Percentiles rank a stretch among this genome's conserved stretches.
Evolutionary conservation across 2,888 invertebrate genomes (phyloP).

Genomic region (Cephus runcator): DNA sequence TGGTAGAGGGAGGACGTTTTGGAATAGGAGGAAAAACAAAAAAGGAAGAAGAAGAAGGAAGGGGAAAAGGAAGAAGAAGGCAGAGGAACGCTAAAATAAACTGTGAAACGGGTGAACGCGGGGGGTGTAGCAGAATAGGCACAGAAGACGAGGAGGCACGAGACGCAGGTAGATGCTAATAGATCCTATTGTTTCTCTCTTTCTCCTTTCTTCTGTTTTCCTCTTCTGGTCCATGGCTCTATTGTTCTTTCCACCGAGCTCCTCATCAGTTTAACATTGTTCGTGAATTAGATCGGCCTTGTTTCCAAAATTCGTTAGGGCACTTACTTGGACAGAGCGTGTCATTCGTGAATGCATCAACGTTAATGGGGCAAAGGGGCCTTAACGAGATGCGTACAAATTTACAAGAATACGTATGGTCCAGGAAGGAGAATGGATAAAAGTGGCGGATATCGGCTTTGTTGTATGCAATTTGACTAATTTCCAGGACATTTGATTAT

Average conservation of each 20-base stretch:
- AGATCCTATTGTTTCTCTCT: constrained; percentile 55
- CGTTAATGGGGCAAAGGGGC: neutral
- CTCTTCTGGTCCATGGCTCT: constrained; percentile 19
- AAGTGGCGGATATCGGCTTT: neutral
- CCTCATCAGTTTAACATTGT: constrained; percentile 56
- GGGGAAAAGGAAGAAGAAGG: neutral
- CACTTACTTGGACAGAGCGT: constrained; percentile 23
- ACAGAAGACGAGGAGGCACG: neutral
- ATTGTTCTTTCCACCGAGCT: constrained; percentile 45
- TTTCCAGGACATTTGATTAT: neutral
- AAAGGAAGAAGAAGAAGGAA: constrained; percentile 15
- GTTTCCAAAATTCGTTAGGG: constrained; percentile 44
- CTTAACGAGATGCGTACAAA: neutral
- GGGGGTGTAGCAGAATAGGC: neutral
- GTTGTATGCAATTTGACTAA: neutral
- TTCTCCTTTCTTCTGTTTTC: constrained; percentile 23
- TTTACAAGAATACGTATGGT: neutral
- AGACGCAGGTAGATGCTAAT: constrained; percentile 57
- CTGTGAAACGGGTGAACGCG: neutral
- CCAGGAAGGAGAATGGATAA: neutral
- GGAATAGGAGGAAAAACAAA: constrained; percentile 25
- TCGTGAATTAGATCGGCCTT: constrained; percentile 49
- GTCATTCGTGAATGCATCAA: neutral
- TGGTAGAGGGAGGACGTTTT: constrained; percentile 8
- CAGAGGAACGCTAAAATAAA: neutral